These are phyloP conservation scores for Tetropium fuscum DNA, from an alignment of 2,888 invertebrate genomes.

Conservation along the genomic window DNA sequence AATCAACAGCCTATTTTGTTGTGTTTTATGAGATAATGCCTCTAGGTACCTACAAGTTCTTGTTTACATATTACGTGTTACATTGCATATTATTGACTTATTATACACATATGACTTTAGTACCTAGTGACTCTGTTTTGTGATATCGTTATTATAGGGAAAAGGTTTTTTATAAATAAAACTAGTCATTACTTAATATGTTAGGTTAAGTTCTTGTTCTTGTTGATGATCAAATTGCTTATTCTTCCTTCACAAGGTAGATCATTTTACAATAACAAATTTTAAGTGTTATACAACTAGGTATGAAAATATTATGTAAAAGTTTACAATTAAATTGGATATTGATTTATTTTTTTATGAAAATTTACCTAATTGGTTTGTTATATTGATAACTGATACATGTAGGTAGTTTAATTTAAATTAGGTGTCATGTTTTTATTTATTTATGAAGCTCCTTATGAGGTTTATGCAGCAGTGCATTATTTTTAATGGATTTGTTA, in stretches of 20 bases:
- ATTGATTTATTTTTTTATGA: constrained; percentile 5
- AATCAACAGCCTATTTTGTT: too few species aligned
- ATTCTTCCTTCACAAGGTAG: background rate
- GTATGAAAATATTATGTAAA: background rate
- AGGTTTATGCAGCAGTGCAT: constrained; percentile 16
- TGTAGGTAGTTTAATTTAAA: constrained; percentile 8
- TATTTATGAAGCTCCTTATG: constrained; percentile 8
- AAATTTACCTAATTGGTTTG: constrained; percentile 6
- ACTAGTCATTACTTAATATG: constrained; percentile 24
- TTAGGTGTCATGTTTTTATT: constrained; percentile 23
- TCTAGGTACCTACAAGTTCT: background rate
- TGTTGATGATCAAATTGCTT: constrained; percentile 2
- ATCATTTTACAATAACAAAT: background rate
- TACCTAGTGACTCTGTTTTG: constrained; percentile 10
- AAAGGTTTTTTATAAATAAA: constrained; percentile 20
- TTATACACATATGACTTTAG: background rate
- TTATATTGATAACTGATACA: constrained; percentile 12
- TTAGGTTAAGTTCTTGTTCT: constrained; percentile 15
- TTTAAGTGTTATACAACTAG: constrained; percentile 3
- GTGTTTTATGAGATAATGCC: background rate
- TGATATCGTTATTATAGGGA: constrained; percentile 13
- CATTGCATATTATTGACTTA: background rate
- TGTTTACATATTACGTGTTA: background rate
- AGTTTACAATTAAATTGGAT: background rate
- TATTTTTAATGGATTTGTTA: constrained; percentile 20